Evolutionary conservation across 2,888 invertebrate species (phyloP), one percentile per base, ranked within the genome.

Genomic region (Elmis aenea): DNA sequence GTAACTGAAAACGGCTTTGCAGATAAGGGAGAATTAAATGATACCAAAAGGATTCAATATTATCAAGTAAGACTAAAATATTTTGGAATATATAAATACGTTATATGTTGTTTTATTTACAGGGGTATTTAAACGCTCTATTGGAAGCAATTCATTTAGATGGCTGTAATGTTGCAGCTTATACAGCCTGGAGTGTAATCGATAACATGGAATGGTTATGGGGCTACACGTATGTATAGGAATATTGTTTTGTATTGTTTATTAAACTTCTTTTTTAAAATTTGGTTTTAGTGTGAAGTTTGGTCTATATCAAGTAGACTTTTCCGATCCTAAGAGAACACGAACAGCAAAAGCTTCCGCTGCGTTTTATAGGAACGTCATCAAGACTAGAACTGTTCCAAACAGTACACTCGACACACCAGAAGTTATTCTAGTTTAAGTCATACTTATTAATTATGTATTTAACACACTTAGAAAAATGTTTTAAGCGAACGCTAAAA

Each of bases 201-300:
- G 89, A 91, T 55, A 85, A 85, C 57, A 85, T 82, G 62, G 88
- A 90, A 61, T 89, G 88, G 88, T 71, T 72, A 38, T 70, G 74
- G 24, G 89, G 88, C 13, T 88, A 75, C 58, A 76, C 77, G 76
- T 82, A 72, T n/a, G n/a, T n/a, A n/a, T n/a, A 77, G 78, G 74
- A 13, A 16, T 26, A 12, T 37, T 13, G 16, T 12, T 34, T 18
- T 25, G 3, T 22, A 9, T 18, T 18, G 12, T 16, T 21, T 31
- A 1, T 14, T 16, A n/a, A 11, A 10, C 8, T 14, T 27, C 12
- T 12, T 13, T 22, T 39, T 33, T 15, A 22, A 27, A 38, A 37
- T 40, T 50, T 43, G 35, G 33, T 73, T 74, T 34, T 61, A 82
- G 81, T 6, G 70, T 74, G 44, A 75, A 73, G 57, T 86, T 81